A percentile compares a stretch with the other conserved stretches of the same genome.
Conservation (phyloP, 2,888 invertebrate species). For the Torymus texanus region DNA sequence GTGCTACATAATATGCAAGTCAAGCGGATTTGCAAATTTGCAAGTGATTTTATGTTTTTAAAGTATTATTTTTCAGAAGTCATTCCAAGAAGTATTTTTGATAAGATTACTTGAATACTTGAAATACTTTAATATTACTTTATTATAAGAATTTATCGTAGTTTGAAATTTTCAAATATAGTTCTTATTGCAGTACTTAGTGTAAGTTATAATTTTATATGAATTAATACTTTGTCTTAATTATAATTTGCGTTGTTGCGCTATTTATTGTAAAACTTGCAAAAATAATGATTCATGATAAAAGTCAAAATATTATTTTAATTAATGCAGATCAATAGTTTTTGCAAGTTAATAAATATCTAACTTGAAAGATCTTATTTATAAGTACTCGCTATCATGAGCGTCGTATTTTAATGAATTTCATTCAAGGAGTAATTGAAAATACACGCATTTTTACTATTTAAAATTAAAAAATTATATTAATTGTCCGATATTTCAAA, state of each 20-base stretch:
- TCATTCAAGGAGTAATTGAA: slow-evolving; percentile 1
- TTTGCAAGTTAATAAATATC: slow-evolving; percentile 3
- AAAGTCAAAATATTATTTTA: slow-evolving; percentile 19
- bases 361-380: slow-evolving; percentile 9
- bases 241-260: no score
- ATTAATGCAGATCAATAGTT: slow-evolving; percentile 8
- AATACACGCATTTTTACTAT: slow-evolving; percentile 14
- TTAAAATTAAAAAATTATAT: neutral
- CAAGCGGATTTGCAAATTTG: neutral
- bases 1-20: neutral
- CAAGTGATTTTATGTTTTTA: neutral
- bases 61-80: no score
- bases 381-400: slow-evolving; percentile 20
- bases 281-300: slow-evolving; percentile 3
- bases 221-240: neutral
- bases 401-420: slow-evolving; percentile 34
- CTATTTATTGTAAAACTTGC: neutral
- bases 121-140: no score
- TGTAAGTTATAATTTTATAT: neutral
- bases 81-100: no score
- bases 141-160: no score
- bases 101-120: no score
- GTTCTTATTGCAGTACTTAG: no score
- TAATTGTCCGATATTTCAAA: neutral
- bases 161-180: no score